Base-by-base conservation (phyloP, 37 sponge, comb jelly and placozoan species). In the Aplysina aerophoba region DNA sequence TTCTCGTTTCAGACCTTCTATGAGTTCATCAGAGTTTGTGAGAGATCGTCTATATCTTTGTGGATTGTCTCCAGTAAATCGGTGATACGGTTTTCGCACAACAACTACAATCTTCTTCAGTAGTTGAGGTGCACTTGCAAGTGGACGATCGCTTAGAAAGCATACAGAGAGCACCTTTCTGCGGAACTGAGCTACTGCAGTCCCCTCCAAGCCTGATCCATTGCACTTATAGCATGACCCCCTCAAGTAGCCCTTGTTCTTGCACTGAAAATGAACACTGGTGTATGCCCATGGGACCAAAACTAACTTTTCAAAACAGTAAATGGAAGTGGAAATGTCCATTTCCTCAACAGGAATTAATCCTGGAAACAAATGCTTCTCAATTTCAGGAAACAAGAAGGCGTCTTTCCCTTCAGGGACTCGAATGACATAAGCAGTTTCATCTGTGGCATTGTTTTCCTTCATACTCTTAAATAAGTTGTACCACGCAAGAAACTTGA, bases 401-500 rank as follows among this genome's bases (percentile, higher is more conserved):
- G 82, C 24, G 40, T 54, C 38, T 36, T 50, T 75, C 1, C 58
- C 60, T 35, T 83, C 83, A 25, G 85, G 57, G 41, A 93, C 25
- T 37, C 94, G 59, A 12, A 93, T 67, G 0, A 93, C 73, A 22
- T 14, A 38, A 44, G 78, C 38, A 75, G 39, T 40, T 24, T 25
- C n/a, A n/a, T n/a, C 78, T 24, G 44, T 25, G 37, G 44, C 78
- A 41, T 53, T 53, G 44, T 75, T 36, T 41, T 75, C 53, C 15
- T 50, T 31, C 4, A 90, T 59, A 12, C 77, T 63, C 74, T 88
- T 90, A 59, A 80, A 85, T 2, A 90, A 37, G 68, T 82, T 89
- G 62, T 82, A 93, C 71, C 85, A 93, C 22, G 79, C 80, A 17
- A 87, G 40, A 59, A 93, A 88, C 36, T 88, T 71, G 69, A 93